These are phyloP conservation scores for Abrostola triplasia DNA, from an alignment of 2,888 invertebrate genomes.

Conservation along the genomic window DNA sequence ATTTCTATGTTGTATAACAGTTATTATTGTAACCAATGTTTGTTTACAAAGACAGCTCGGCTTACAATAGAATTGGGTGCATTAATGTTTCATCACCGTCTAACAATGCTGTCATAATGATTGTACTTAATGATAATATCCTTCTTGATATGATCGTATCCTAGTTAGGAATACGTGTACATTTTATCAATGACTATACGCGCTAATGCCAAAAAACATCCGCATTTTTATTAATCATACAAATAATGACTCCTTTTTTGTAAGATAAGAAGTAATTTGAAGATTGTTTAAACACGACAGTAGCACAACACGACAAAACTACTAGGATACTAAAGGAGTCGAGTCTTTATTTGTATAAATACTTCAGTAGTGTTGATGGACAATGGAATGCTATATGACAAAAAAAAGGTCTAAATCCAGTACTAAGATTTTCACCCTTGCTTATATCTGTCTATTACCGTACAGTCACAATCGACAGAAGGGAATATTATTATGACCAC, in stretches of 20 bases:
- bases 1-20: constrained; percentile 2
- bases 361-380: too few species aligned
- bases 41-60: constrained; percentile 1
- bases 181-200: background rate
- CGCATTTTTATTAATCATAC: constrained; percentile 1
- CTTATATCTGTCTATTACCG: too few species aligned
- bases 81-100: constrained; percentile 2
- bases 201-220: constrained; percentile 4
- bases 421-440: too few species aligned
- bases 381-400: too few species aligned
- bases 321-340: too few species aligned
- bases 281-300: too few species aligned
- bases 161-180: background rate
- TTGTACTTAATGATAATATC: background rate
- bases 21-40: constrained; percentile 4
- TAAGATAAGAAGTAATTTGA: too few species aligned
- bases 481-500: too few species aligned
- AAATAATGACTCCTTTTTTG: background rate
- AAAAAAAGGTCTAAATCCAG: too few species aligned
- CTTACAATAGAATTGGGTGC: constrained; percentile 7
- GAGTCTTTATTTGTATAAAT: too few species aligned
- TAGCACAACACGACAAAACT: too few species aligned
- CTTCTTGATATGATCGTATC: constrained; percentile 10
- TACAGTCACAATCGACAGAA: too few species aligned
- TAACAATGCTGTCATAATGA: constrained; percentile 11